Evolutionary conservation across 2,797 vertebrate species (phyloP).

Genomic region (Forpus xanthops): DNA sequence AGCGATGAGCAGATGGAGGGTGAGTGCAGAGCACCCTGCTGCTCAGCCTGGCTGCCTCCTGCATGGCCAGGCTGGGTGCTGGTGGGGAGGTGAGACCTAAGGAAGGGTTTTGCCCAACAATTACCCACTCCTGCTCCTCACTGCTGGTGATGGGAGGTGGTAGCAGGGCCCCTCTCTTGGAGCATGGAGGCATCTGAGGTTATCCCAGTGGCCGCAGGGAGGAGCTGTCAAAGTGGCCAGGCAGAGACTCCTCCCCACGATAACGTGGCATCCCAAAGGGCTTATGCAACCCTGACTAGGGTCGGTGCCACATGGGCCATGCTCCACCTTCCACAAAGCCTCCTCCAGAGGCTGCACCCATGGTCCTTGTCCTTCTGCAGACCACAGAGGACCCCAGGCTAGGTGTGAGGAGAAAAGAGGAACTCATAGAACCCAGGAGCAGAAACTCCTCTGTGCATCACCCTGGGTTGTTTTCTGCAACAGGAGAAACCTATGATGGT

Average conservation of each 20-base stretch:
- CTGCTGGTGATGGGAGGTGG: background rate
- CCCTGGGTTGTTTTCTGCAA: accelerated
- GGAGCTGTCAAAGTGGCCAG: conserved; percentile 21
- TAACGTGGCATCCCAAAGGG: conserved; percentile 56
- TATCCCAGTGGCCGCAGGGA: background rate
- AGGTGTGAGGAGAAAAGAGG: background rate
- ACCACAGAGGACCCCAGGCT: background rate
- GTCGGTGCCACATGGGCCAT: background rate
- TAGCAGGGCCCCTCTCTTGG: accelerated
- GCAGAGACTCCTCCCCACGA: conserved; percentile 54
- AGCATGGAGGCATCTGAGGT: background rate
- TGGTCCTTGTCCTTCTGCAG: background rate
- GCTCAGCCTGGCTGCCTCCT: background rate
- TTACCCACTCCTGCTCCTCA: background rate
- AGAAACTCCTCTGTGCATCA: background rate
- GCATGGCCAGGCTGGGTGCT: accelerated
- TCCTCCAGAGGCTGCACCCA: background rate
- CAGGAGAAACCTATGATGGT: background rate
- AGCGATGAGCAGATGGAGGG: background rate
- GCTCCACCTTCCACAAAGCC: background rate
- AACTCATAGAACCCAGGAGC: background rate
- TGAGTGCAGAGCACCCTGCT: background rate
- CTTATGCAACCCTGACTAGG: conserved; percentile 50
- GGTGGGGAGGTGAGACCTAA: accelerated
- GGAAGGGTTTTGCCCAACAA: background rate